phyloP scores from a whole-genome alignment of 2,888 invertebrate species.

The Nemapogon koenigi region DNA sequence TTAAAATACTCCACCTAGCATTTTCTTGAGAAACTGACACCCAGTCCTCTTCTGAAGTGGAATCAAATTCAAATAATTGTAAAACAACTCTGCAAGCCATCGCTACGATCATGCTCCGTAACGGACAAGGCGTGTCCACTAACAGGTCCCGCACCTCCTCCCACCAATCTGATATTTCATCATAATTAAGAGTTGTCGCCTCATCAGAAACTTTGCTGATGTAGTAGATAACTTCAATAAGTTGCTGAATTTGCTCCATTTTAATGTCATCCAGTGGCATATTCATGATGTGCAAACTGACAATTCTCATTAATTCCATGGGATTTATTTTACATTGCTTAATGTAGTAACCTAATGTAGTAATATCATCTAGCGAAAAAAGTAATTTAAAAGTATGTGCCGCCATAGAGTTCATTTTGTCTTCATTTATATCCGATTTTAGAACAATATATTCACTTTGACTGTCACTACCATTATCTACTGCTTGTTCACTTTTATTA shows the following conservation, averaged over 20 bases:
- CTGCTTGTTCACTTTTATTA: no score
- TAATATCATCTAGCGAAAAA: constrained; percentile 41
- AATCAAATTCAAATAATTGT: constrained; percentile 42
- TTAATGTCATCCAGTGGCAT: constrained; percentile 59
- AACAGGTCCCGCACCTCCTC: constrained; percentile 75
- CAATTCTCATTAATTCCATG: constrained; percentile 72
- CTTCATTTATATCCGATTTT: constrained; percentile 32
- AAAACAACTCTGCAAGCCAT: constrained; percentile 83
- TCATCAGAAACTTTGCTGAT: constrained; percentile 70
- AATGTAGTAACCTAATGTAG: constrained; percentile 28
- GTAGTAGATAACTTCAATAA: constrained; percentile 69
- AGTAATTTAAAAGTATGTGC: constrained; percentile 45
- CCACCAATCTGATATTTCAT: constrained; percentile 84
- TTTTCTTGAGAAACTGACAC: constrained; percentile 85
- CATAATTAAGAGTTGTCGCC: constrained; percentile 68
- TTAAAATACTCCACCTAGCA: constrained; percentile 85
- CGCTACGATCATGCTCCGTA: constrained; percentile 81
- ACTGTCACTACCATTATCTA: no score
- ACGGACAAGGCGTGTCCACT: constrained; percentile 74
- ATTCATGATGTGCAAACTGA: constrained; percentile 76
- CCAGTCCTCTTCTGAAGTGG: constrained; percentile 70
- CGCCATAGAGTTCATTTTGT: constrained; percentile 35
- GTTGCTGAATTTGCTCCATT: constrained; percentile 70
- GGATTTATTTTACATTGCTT: constrained; percentile 45
- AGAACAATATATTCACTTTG: constrained; percentile 27